Conservation (phyloP, 2,888 invertebrate species). For the Octonoba sinensis region DNA sequence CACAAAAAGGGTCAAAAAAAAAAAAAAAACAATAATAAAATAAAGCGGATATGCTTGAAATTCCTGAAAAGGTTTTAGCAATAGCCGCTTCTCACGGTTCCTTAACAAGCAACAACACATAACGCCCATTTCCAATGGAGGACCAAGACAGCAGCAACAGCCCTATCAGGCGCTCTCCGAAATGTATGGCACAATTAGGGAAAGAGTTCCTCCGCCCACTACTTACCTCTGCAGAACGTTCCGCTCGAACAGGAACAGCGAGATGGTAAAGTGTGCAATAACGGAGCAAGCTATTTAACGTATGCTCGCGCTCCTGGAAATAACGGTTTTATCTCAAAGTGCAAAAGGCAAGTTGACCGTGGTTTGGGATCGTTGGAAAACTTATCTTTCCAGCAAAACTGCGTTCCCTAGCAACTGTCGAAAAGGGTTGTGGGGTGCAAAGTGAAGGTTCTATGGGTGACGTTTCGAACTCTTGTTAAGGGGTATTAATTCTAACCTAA, state of each 20-base stretch:
- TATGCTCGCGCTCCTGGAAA: conserved; percentile 6
- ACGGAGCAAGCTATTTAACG: conserved; percentile 32
- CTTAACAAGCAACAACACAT: conserved; percentile 14
- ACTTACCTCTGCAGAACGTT: conserved; percentile 3
- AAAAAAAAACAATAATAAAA: not conserved
- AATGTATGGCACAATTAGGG: conserved; percentile 55
- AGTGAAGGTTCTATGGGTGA: not conserved
- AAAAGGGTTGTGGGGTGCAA: too few species aligned
- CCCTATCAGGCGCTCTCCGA: conserved; percentile 20
- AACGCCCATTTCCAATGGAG: not conserved
- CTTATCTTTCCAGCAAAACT: conserved; percentile 42
- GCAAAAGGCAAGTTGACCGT: conserved; percentile 47
- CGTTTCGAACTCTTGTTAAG: conserved; percentile 29
- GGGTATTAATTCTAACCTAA: conserved; percentile 55
- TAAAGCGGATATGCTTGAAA: not conserved
- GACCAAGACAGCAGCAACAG: conserved; percentile 4
- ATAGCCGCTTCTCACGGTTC: conserved; percentile 3
- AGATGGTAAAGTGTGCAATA: conserved; percentile 26
- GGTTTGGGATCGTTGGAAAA: conserved; percentile 12
- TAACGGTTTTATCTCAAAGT: conserved; percentile 46
- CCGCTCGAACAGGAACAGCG: not conserved
- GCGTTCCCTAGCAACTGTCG: conserved; percentile 58
- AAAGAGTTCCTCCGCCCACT: not conserved
- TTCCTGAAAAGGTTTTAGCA: conserved; percentile 6
- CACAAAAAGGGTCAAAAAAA: not conserved